Evolutionary conservation across 2,113 vertebrate genomes (phyloP).

Genomic region (Marcusenius ussheri): DNA sequence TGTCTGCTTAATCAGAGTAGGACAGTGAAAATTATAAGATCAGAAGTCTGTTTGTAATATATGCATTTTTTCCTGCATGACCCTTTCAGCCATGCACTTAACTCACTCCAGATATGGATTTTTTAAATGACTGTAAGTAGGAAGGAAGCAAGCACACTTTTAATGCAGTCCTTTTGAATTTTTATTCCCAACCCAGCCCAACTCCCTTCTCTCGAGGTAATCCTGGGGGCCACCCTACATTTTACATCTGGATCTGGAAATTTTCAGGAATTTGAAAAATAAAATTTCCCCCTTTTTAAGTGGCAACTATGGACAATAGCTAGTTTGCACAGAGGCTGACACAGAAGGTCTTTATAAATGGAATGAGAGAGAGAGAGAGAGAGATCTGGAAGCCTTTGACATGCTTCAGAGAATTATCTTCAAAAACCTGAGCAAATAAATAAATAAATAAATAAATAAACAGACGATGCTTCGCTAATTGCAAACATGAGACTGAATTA

Average conservation of each 20-base stretch:
- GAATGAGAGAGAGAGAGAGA: background rate
- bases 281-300: background rate
- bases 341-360: background rate
- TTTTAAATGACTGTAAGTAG: background rate
- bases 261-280: background rate
- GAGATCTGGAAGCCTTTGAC: background rate
- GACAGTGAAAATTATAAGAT: background rate
- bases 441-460: background rate
- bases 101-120: background rate
- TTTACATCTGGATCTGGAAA: background rate
- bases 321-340: background rate
- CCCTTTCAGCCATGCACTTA: background rate
- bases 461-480: background rate
- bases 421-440: background rate
- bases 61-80: background rate
- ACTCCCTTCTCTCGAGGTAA: background rate
- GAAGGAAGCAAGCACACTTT: background rate
- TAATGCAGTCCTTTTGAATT: background rate
- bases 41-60: background rate
- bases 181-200: background rate
- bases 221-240: background rate
- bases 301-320: background rate
- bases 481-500: slow-evolving; percentile 6
- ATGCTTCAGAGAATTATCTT: background rate
- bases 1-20: background rate